These are phyloP conservation scores for Agrochola macilenta DNA, from an alignment of 2,888 invertebrate genomes.

Conservation along the genomic window DNA sequence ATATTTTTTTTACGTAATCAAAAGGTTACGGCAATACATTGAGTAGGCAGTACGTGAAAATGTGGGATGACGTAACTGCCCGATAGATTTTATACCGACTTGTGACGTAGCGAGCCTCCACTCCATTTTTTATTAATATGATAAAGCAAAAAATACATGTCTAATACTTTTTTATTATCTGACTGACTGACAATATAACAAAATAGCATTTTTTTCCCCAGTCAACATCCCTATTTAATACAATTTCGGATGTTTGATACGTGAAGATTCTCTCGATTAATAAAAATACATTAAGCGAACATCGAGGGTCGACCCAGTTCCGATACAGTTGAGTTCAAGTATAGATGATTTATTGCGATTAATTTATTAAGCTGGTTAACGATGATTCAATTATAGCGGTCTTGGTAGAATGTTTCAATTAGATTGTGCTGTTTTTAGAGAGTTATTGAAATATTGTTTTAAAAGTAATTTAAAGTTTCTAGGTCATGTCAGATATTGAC, in stretches of 20 bases:
- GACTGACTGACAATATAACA: no score
- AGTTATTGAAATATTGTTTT: neutral
- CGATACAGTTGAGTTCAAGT: conserved; percentile 58
- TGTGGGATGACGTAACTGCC: no score
- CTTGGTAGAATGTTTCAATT: conserved; percentile 23
- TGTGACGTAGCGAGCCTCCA: no score
- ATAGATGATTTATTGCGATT: conserved; percentile 42
- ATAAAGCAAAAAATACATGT: no score
- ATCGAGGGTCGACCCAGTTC: conserved; percentile 64
- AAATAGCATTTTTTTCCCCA: no score
- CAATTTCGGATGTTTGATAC: conserved; percentile 1
- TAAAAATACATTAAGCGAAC: conserved; percentile 34
- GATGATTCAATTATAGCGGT: conserved; percentile 16
- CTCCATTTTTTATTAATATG: no score
- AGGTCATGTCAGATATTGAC: neutral
- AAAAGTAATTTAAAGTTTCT: neutral
- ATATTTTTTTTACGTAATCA: no score
- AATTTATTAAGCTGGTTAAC: conserved; percentile 39
- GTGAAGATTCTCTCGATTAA: conserved; percentile 25
- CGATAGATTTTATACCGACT: no score
- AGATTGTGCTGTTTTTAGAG: neutral
- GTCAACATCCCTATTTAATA: neutral
- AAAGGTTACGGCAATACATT: no score
- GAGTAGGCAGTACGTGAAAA: no score
- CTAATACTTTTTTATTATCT: no score